Percentiles rank a stretch among this genome's conserved stretches.
These are phyloP conservation scores for Ceuthmochares aereus DNA, from an alignment of 2,113 vertebrate species.

Conservation along the genomic window DNA sequence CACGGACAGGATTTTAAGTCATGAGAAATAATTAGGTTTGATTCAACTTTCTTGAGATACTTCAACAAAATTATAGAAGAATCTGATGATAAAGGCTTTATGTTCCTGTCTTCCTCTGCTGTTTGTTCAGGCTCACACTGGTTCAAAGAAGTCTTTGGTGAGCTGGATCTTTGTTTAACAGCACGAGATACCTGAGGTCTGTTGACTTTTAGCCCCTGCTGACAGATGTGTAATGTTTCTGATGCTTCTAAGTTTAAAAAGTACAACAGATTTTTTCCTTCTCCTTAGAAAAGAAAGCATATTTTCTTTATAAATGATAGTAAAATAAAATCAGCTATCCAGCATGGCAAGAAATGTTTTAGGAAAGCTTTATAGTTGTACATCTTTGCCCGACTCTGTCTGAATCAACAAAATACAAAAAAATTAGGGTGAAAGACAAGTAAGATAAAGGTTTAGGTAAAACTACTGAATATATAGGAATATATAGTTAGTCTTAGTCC, in stretches of 20 bases:
- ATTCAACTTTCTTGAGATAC: not conserved
- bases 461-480: not conserved
- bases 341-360: not conserved
- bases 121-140: not conserved
- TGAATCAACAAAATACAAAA: not conserved
- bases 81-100: not conserved
- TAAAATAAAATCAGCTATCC: not conserved
- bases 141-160: not conserved
- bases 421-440: not conserved
- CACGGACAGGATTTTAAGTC: not conserved
- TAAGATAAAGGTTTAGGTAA: not conserved
- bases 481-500: not conserved
- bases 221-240: not conserved
- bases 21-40: not conserved
- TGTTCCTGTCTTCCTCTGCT: not conserved
- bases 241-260: not conserved
- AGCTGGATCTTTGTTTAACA: not conserved
- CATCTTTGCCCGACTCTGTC: not conserved
- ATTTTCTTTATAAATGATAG: not conserved
- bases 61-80: not conserved
- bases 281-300: not conserved
- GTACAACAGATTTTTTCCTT: not conserved
- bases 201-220: not conserved
- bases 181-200: not conserved
- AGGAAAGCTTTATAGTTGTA: not conserved